Evolutionary conservation across 2,888 invertebrate species (phyloP), one percentile per base, ranked within the genome.

Genomic region (Cataglyphis rosenhaueri): DNA sequence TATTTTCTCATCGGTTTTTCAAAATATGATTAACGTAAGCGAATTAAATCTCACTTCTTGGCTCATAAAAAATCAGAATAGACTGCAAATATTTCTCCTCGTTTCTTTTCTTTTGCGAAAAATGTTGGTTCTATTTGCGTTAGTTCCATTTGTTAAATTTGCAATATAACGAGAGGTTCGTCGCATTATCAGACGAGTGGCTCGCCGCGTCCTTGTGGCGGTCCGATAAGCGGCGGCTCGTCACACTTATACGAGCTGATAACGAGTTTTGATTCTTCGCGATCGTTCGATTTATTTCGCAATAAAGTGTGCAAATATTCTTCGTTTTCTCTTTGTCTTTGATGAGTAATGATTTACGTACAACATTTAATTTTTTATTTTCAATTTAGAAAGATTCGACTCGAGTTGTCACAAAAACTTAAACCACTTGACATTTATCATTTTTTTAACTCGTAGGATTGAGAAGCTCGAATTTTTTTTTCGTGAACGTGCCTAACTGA

Each of bases 161-260:
- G 73, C 73, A 64, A 81, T 59, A 32, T 55, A 78, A 73, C 48
- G 35, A 85, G 81, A 61, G 52, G 38, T 57, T 52, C 79, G 79
- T 32, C 21, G 85, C 64, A 82, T 88, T 88, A 88, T 88, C 88
- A 64, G 81, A 18, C 73, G 55, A 61, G 48, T 55, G 68, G 62
- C 73, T 74, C 76, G 66, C 83, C 76, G 66, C 83, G 88, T 86
- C 88, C 88, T 88, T 88, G 88, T 82, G 1, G 55, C 85, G 82
- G 82, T 84, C 70, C 64, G 88, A 88, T 88, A 88, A 88, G 82
- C 81, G 65, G 62, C 73, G 70, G 62, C 76, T 78, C 66, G 68
- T 70, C 57, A 76, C 12, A 71, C 81, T 38, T 32, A 62, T 38
- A 44, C 76, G 38, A 32, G 65, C 64, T 76, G 87, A 88, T 88